phyloP scores from a whole-genome alignment of 2,888 invertebrate genomes.

The Campoplex nolae region DNA sequence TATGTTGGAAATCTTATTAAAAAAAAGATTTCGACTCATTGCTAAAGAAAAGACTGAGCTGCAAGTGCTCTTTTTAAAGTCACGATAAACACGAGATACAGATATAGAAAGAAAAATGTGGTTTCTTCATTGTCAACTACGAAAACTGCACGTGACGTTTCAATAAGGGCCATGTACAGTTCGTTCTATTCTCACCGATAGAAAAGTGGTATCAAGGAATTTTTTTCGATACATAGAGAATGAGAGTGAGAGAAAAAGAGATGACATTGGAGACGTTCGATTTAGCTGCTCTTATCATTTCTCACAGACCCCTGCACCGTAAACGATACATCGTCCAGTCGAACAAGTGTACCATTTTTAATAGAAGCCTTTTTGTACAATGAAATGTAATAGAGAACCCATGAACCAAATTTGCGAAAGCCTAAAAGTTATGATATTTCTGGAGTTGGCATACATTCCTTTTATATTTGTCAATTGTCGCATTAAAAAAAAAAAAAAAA shows the following conservation, averaged over 20 bases:
- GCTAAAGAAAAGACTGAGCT: neutral
- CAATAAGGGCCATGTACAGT: slow-evolving; percentile 63
- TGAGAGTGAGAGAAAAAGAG: neutral
- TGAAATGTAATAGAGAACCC: slow-evolving; percentile 6
- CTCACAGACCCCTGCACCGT: slow-evolving; percentile 52
- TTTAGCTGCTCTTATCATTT: slow-evolving; percentile 61
- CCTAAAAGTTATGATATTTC: neutral
- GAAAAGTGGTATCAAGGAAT: slow-evolving; percentile 62
- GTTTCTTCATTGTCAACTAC: slow-evolving; percentile 37
- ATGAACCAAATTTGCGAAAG: slow-evolving; percentile 3
- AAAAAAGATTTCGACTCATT: neutral
- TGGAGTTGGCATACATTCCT: neutral
- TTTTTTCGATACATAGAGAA: slow-evolving; percentile 60
- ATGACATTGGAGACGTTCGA: slow-evolving; percentile 56
- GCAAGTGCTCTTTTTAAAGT: neutral
- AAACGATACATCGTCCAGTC: slow-evolving; percentile 32
- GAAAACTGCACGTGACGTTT: slow-evolving; percentile 71
- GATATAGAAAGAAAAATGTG: slow-evolving; percentile 30
- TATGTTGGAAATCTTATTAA: neutral
- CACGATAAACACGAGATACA: neutral
- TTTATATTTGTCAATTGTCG: too few species aligned
- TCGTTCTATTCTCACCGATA: slow-evolving; percentile 49
- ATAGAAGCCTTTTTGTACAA: slow-evolving; percentile 36
- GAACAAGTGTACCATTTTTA: slow-evolving; percentile 54
- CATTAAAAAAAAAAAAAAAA: too few species aligned